phyloP scores from a whole-genome alignment of 2,113 vertebrate species.

The Conger conger region DNA sequence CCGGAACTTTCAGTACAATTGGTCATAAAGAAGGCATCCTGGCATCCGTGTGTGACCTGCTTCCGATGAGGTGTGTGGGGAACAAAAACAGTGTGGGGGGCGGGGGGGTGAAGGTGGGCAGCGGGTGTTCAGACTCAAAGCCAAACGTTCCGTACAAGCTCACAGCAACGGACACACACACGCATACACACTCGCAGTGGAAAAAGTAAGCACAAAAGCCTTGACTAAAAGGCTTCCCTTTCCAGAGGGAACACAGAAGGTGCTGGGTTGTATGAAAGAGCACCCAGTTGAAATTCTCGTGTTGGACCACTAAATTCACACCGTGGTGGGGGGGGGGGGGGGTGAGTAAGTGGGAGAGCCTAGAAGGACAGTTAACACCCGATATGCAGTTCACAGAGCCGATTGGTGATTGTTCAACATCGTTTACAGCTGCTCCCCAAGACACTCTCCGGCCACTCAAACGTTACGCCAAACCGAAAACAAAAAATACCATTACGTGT shows the following conservation, averaged over 20 bases:
- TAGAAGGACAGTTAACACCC: slow-evolving; percentile 13
- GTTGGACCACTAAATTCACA: slow-evolving; percentile 44
- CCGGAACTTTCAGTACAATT: background rate
- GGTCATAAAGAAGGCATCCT: slow-evolving; percentile 24
- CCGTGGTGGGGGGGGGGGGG: slow-evolving; percentile 5
- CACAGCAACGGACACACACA: slow-evolving; percentile 11
- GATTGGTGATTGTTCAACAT: background rate
- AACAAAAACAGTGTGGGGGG: slow-evolving; percentile 15
- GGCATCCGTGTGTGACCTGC: slow-evolving; percentile 30
- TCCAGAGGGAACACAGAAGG: slow-evolving; percentile 32
- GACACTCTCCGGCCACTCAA: background rate
- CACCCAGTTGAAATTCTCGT: slow-evolving; percentile 34
- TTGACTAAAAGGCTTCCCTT: slow-evolving; percentile 37
- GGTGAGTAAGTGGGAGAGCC: slow-evolving; percentile 39
- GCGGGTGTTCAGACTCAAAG: slow-evolving; percentile 24
- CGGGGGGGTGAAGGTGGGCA: slow-evolving; percentile 26
- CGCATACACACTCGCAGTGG: background rate
- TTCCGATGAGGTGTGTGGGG: slow-evolving; percentile 17
- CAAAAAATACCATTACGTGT: slow-evolving; percentile 12
- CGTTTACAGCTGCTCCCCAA: background rate
- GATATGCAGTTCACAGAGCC: background rate
- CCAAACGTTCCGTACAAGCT: slow-evolving; percentile 45
- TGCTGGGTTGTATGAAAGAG: slow-evolving; percentile 11
- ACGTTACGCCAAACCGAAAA: background rate
- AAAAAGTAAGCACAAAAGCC: background rate